A percentile compares a stretch with the other conserved stretches of the same genome.
phyloP scores from a whole-genome alignment of 2,888 invertebrate species.

The Melanostoma mellinum region DNA sequence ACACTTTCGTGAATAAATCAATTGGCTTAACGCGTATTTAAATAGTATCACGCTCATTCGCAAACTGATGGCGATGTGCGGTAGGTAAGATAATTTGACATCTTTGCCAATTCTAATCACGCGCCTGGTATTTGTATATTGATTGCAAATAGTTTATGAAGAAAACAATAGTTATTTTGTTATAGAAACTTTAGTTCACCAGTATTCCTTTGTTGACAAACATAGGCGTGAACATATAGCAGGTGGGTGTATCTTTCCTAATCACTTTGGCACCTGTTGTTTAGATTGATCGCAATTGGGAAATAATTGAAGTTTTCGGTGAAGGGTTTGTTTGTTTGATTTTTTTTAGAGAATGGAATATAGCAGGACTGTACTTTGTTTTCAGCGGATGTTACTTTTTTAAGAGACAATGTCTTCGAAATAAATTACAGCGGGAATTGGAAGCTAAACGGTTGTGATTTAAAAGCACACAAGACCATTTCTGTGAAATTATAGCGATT shows the following conservation, averaged over 20 bases:
- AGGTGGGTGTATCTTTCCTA: background rate
- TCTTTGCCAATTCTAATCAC: constrained; percentile 61
- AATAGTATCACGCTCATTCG: constrained; percentile 65
- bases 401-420: no score
- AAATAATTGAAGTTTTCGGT: no score
- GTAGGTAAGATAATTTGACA: constrained; percentile 71
- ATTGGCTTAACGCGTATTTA: constrained; percentile 51
- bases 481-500: no score
- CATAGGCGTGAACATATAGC: background rate
- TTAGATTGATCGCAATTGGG: background rate
- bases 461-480: no score
- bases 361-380: no score
- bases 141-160: constrained; percentile 53
- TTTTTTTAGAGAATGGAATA: no score
- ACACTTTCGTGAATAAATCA: constrained; percentile 57
- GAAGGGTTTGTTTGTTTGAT: no score
- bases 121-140: constrained; percentile 44
- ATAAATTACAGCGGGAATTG: no score
- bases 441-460: no score
- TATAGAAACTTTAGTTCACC: background rate
- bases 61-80: constrained; percentile 47
- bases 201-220: constrained; percentile 24
- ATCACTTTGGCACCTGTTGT: constrained; percentile 19
- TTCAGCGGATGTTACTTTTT: no score
- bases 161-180: constrained; percentile 24